Conservation (phyloP, 2,113 vertebrate genomes). For the Tetrax tetrax region DNA sequence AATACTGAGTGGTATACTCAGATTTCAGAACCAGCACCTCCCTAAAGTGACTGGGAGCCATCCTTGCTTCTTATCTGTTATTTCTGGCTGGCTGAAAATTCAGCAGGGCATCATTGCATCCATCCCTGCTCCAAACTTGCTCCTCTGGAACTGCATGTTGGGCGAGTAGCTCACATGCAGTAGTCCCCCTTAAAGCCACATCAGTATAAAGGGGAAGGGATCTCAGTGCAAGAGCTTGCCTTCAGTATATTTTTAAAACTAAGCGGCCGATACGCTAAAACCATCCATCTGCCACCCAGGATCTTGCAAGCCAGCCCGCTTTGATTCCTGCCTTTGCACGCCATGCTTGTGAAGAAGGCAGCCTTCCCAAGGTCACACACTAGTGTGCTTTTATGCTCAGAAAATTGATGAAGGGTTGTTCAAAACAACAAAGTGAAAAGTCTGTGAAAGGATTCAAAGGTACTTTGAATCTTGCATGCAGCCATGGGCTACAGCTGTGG, state of each 20-base stretch:
- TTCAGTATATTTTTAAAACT: neutral
- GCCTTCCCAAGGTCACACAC: neutral
- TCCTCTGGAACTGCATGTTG: neutral
- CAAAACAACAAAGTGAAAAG: neutral
- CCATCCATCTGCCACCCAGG: neutral
- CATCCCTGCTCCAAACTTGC: neutral
- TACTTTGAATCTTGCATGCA: neutral
- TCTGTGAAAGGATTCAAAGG: neutral
- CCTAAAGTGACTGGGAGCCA: neutral
- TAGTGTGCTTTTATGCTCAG: neutral
- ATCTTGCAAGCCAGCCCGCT: neutral
- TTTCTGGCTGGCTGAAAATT: neutral
- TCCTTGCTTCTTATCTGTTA: neutral
- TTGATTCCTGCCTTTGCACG: neutral
- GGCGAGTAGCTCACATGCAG: neutral
- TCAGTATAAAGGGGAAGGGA: neutral
- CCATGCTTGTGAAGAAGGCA: rapidly evolving
- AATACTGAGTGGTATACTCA: neutral
- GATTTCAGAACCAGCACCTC: neutral
- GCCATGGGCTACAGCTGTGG: neutral
- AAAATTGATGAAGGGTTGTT: neutral
- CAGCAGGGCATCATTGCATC: neutral
- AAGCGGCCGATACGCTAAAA: neutral
- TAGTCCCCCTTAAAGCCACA: neutral
- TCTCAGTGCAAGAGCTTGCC: neutral